phyloP scores from a whole-genome alignment of 1,140 invertebrate species.

The Platyscapa corneri region DNA sequence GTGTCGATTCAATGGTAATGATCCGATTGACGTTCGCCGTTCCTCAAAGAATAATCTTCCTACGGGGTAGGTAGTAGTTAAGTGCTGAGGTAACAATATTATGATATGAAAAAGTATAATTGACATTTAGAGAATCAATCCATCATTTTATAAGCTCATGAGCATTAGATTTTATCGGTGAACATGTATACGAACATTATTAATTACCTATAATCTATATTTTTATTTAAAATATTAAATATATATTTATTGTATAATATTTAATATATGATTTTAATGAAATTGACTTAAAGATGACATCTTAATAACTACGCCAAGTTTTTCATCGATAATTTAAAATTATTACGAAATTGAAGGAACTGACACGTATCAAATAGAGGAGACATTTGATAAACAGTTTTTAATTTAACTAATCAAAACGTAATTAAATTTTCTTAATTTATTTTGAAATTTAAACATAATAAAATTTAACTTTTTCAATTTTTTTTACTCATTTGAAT shows the following conservation, averaged over 20 bases:
- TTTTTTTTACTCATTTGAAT: not conserved
- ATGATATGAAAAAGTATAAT: not conserved
- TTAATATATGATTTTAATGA: not conserved
- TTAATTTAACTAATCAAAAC: not conserved
- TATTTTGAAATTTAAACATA: not conserved
- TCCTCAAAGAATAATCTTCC: constrained; percentile 80
- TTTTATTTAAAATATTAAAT: not conserved
- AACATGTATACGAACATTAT: not conserved
- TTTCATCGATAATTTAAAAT: not conserved
- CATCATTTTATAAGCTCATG: not conserved
- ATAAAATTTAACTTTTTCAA: not conserved
- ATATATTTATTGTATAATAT: not conserved
- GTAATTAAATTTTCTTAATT: not conserved
- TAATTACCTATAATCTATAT: not conserved
- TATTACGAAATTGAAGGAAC: not conserved
- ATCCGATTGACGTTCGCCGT: constrained; percentile 90
- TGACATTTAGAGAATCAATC: not conserved
- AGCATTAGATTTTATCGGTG: not conserved
- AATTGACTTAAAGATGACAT: not conserved
- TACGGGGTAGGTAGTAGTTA: constrained; percentile 77
- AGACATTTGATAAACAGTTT: not conserved
- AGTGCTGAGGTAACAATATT: not conserved
- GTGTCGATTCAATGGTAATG: constrained; percentile 93
- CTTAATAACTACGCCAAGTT: not conserved
- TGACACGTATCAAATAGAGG: not conserved